phyloP scores from a whole-genome alignment of 2,888 invertebrate genomes.

The Diachrysia chrysitis region DNA sequence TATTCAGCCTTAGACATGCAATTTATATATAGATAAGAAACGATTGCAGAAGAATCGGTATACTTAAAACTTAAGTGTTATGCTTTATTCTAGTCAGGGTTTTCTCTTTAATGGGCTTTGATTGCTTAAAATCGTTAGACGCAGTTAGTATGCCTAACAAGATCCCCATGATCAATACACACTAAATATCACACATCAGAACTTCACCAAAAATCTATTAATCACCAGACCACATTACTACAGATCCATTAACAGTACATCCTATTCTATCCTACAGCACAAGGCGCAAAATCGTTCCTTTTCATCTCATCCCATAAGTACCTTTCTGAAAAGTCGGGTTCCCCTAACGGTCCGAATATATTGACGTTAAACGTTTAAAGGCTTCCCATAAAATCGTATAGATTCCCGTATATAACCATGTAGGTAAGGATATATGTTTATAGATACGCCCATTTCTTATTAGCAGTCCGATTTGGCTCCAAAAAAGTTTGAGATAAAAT shows the following conservation, averaged over 20 bases:
- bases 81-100: too few relatives aligned
- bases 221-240: background rate
- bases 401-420: conserved; percentile 37
- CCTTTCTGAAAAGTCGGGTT: conserved; percentile 27
- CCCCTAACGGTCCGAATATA: conserved; percentile 27
- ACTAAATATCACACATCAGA: too few relatives aligned
- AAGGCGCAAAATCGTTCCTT: conserved; percentile 39
- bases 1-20: too few relatives aligned
- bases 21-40: too few relatives aligned
- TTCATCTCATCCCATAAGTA: conserved; percentile 41
- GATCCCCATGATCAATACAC: too few relatives aligned
- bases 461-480: background rate
- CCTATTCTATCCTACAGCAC: background rate
- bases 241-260: background rate
- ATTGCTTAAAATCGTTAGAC: too few relatives aligned
- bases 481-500: too few relatives aligned
- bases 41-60: too few relatives aligned
- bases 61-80: too few relatives aligned
- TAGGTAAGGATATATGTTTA: conserved; percentile 12
- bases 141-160: too few relatives aligned
- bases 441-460: conserved; percentile 3
- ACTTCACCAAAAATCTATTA: background rate
- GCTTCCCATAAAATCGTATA: conserved; percentile 27
- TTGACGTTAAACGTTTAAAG: conserved; percentile 21
- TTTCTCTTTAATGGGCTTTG: too few relatives aligned